Base-by-base conservation (phyloP, 2,888 invertebrate species). In the Torymus auratus region DNA sequence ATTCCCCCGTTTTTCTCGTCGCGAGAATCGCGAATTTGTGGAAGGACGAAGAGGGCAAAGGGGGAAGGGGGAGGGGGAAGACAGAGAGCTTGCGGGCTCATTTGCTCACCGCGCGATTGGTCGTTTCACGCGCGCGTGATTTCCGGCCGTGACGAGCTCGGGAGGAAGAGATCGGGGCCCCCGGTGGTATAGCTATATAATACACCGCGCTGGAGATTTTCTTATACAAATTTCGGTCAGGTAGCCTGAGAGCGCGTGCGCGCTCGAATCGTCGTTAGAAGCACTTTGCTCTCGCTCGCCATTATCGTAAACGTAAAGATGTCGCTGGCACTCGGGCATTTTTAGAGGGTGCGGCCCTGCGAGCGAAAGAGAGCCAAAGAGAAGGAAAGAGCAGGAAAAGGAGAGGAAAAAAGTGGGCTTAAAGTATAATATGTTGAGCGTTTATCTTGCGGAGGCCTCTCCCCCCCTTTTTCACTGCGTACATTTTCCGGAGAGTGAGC, bases 91-190 rank as follows among this genome's bases (percentile, higher is more conserved):
- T 76, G 69, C 80, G 73, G 58, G 58, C 81, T 75, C 74, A 71
- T 77, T 83, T 78, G 55, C 72, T n/a, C 28, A 3, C 17, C 17
- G 50, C 73, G 56, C 78, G 82, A 81, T 80, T 78, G 80, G 58
- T 52, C 81, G 77, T 71, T 77, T 81, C 73, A 73, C 74, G 64
- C 67, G 78, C 79, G 74, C 83, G 64, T 75, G 70, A 80, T 81
- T 80, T 7, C 12, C 23, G 50, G 41, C 53, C 15, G 50, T 52
- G 64, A 55, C 52, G 55, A 71, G 71, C 41, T 41, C 52, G 61
- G 7, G 41, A 41, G 41, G 41, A 41, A 41, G 41, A 55, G 41
- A 53, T 55, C 53, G 11, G 23, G 17, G n/a, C 41, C 41, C 5
- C 41, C 41, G 7, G 7, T 41, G 41, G 7, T 41, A 41, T 41